Percentiles rank a stretch among this genome's conserved stretches.
phyloP scores from a whole-genome alignment of 2,797 vertebrate genomes.

The Harpagifer antarcticus region DNA sequence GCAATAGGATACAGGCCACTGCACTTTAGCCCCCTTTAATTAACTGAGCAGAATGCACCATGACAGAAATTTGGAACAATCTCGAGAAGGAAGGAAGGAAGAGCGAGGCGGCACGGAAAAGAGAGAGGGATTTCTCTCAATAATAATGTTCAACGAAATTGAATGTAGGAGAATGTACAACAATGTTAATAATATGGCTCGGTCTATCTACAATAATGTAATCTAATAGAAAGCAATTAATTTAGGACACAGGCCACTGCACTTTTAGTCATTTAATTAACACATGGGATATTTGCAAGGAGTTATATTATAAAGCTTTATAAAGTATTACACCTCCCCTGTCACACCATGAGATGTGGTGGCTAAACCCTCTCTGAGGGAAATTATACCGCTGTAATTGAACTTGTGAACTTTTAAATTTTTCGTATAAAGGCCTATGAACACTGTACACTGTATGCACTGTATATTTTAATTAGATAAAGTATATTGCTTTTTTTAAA shows the following conservation, averaged over 20 bases:
- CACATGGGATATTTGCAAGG: conserved; percentile 79
- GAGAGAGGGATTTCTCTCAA: conserved; percentile 78
- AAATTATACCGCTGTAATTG: conserved; percentile 64
- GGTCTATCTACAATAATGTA: conserved; percentile 84
- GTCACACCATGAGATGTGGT: conserved; percentile 69
- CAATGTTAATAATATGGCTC: conserved; percentile 87
- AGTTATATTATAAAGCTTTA: conserved; percentile 79
- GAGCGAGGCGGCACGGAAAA: conserved; percentile 52
- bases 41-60: conserved; percentile 85
- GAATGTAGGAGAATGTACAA: conserved; percentile 89
- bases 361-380: conserved; percentile 63
- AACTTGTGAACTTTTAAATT: conserved; percentile 35
- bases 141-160: conserved; percentile 88
- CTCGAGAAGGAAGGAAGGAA: conserved; percentile 68
- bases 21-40: conserved; percentile 87
- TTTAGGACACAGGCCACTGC: conserved; percentile 90
- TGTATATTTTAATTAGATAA: neutral
- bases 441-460: neutral
- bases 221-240: conserved; percentile 91
- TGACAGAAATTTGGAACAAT: conserved; percentile 83
- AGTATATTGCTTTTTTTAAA: conserved; percentile 8
- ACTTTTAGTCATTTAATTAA: conserved; percentile 89
- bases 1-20: conserved; percentile 87
- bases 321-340: conserved; percentile 79
- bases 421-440: neutral